These are phyloP conservation scores for Lasioglossum figueresi DNA, from an alignment of 2,888 invertebrate genomes.

Conservation along the genomic window DNA sequence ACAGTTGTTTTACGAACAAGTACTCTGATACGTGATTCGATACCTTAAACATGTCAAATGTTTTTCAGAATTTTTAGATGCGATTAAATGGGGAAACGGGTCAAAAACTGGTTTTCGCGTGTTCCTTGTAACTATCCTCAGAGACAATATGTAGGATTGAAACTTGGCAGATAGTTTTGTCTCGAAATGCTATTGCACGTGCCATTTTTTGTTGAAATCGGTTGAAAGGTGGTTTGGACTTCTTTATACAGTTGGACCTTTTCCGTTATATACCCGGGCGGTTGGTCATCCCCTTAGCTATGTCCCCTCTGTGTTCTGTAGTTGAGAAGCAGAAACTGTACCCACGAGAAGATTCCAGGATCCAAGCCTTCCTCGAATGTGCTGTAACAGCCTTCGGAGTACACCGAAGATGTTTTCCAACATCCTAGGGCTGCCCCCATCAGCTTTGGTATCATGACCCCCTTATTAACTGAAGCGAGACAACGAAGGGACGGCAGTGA, in stretches of 20 bases:
- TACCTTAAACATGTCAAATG: neutral
- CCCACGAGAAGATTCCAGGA: neutral
- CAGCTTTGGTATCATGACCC: slow-evolving; percentile 1
- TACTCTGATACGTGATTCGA: no score
- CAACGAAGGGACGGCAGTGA: neutral
- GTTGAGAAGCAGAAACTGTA: neutral
- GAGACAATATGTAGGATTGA: no score
- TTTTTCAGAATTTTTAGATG: neutral
- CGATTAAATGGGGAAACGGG: neutral
- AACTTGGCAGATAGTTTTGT: neutral
- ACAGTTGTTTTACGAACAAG: no score
- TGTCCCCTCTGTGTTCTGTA: neutral
- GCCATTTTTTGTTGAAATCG: neutral
- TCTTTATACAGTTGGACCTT: no score
- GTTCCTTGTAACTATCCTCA: neutral
- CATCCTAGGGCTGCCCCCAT: neutral
- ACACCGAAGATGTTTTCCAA: neutral
- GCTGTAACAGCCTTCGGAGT: neutral
- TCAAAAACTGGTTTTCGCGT: neutral
- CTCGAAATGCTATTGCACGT: neutral
- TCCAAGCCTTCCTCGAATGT: neutral
- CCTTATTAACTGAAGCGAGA: slow-evolving; percentile 4
- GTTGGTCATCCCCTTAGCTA: neutral
- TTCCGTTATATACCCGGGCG: no score
- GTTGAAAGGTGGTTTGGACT: neutral